Evolutionary conservation across 2,888 invertebrate genomes (phyloP).

Genomic region (Patella depressa): DNA sequence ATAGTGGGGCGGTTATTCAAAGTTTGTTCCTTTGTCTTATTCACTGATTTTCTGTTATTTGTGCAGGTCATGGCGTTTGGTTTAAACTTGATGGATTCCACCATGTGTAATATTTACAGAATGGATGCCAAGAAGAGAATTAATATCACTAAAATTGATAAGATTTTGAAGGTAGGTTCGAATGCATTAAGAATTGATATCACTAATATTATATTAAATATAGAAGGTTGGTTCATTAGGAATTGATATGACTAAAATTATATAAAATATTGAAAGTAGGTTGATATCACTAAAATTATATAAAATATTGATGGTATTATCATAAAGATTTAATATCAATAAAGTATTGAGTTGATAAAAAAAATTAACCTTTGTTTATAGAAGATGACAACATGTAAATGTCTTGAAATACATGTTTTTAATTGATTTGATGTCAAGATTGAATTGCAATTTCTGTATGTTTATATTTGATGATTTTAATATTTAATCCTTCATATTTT

Average conservation of each 20-base stretch:
- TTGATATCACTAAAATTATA: no score
- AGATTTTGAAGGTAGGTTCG: conserved; percentile 88
- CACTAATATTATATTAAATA: not conserved
- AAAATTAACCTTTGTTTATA: no score
- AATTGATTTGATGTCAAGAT: not conserved
- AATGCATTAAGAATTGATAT: not conserved
- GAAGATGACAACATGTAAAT: no score
- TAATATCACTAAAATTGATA: conserved; percentile 92
- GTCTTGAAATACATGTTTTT: not conserved
- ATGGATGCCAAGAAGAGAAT: conserved; percentile 96
- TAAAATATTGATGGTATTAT: no score
- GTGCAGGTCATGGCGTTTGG: conserved; percentile 85
- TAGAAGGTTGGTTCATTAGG: no score
- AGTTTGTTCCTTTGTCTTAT: no score
- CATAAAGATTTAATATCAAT: no score
- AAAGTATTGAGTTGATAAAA: no score
- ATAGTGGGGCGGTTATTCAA: no score
- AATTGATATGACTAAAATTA: no score
- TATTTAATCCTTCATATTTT: conserved; percentile 12
- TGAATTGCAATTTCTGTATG: no score
- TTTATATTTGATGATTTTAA: not conserved
- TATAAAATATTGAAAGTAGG: no score
- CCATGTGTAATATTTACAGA: conserved; percentile 81
- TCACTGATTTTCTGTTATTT: not conserved
- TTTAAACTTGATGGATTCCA: conserved; percentile 93